These are phyloP conservation scores for Hyperoplus lanceolatus DNA, from an alignment of 2,797 vertebrate species.

Conservation along the genomic window DNA sequence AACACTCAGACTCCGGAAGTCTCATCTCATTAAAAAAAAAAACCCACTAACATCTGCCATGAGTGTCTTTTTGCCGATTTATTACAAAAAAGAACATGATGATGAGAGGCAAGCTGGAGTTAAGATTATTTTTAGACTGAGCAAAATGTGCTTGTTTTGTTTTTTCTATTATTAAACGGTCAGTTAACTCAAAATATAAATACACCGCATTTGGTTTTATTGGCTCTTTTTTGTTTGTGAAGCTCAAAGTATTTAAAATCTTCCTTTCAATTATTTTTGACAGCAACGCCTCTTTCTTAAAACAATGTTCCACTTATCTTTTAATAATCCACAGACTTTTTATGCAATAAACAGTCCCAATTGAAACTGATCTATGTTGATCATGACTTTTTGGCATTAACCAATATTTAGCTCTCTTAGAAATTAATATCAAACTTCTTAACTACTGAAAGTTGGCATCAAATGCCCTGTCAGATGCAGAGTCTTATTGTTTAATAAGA, in stretches of 20 bases:
- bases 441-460: background rate
- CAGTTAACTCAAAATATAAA: slow-evolving; percentile 22
- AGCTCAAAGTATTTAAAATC: background rate
- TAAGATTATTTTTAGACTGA: slow-evolving; percentile 4
- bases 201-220: background rate
- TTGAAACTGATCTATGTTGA: slow-evolving; percentile 1
- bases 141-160: background rate
- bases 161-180: background rate
- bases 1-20: slow-evolving; percentile 86
- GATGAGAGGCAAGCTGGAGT: slow-evolving; percentile 11
- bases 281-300: background rate
- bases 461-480: background rate
- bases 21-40: slow-evolving; percentile 84
- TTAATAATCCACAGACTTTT: slow-evolving; percentile 6
- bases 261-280: background rate
- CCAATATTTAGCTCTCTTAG: background rate
- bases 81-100: slow-evolving; percentile 46
- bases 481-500: background rate
- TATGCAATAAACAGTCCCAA: background rate
- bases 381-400: slow-evolving; percentile 9
- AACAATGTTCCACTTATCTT: slow-evolving; percentile 1
- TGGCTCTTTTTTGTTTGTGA: background rate
- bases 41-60: slow-evolving; percentile 78
- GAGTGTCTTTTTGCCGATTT: slow-evolving; percentile 57
- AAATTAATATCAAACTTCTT: background rate